Base-by-base conservation (phyloP, 2,888 invertebrate genomes). In the Troilus luridus region DNA sequence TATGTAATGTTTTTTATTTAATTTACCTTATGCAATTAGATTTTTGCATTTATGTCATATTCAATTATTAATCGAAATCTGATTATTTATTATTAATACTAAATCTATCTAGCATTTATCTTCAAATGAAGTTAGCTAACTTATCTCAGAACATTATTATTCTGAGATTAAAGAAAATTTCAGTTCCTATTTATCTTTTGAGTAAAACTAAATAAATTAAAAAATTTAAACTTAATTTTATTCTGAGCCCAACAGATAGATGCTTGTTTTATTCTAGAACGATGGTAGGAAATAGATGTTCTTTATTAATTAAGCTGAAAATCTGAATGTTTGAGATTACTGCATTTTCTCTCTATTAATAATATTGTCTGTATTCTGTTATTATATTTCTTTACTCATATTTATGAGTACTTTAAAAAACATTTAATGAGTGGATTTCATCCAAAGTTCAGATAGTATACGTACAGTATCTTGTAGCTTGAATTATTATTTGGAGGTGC, bases 61-160 rank as follows among this genome's bases (percentile, higher is more conserved):
- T 21, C 62, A n/a, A 11, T n/a, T 64, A 64, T 64, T n/a, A 64
- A 10, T n/a, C 10, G 3, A 64, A n/a, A 9, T 64, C 3, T n/a
- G 11, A 64, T 64, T 64, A n/a, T 64, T n/a, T 64, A 64, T 10
- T 64, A 64, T 64, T 64, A n/a, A 8, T 64, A 64, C 11, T 64
- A 21, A 21, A 62, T 19, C n/a, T 64, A 62, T 19, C n/a, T 64
- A 64, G 64, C n/a, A 1, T 64, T 64, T n/a, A 64, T 64, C n/a
- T n/a, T 64, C 9, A 11, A n/a, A n/a, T n/a, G n/a, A 64, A 64
- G 21, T 10, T 62, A 62, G 12, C 64, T 64, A 7, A 64, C 9
- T 64, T 64, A n/a, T 11, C n/a, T 64, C n/a, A n/a, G 64, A n/a
- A n/a, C n/a, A n/a, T 64, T 64, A 64, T 64, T 64, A 64, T 64